These are phyloP conservation scores for Natator depressus DNA, from an alignment of 2,113 vertebrate genomes.

Conservation along the genomic window DNA sequence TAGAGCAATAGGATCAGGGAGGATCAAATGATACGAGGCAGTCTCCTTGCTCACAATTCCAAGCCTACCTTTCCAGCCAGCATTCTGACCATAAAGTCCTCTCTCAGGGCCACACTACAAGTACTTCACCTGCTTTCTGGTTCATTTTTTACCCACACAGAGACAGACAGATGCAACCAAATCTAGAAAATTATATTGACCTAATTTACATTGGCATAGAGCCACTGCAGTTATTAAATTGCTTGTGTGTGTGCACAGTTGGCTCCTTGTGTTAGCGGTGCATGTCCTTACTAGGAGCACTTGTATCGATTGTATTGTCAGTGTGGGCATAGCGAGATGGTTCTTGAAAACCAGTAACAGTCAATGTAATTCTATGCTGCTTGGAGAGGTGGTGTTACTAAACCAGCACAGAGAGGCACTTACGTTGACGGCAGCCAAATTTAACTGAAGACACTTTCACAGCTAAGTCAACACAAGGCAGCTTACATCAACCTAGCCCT, in stretches of 20 bases:
- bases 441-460: not conserved
- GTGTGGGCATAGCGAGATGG: too few relatives aligned
- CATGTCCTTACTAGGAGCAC: too few relatives aligned
- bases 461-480: not conserved
- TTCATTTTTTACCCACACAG: not conserved
- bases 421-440: not conserved
- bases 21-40: not conserved
- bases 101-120: not conserved
- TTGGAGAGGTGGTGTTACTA: not conserved
- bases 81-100: rapidly evolving
- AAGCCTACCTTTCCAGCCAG: not conserved
- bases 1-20: not conserved
- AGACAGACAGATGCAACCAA: not conserved
- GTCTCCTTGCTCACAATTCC: not conserved
- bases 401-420: not conserved
- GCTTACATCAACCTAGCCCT: not conserved
- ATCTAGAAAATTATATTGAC: too few relatives aligned
- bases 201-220: too few relatives aligned
- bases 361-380: not conserved
- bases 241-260: too few relatives aligned
- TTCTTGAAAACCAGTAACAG: too few relatives aligned
- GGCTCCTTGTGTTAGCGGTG: too few relatives aligned
- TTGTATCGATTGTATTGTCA: too few relatives aligned
- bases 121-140: not conserved
- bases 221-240: too few relatives aligned